Evolutionary conservation across 2,113 vertebrate species (phyloP).

Genomic region (Chauna torquata): DNA sequence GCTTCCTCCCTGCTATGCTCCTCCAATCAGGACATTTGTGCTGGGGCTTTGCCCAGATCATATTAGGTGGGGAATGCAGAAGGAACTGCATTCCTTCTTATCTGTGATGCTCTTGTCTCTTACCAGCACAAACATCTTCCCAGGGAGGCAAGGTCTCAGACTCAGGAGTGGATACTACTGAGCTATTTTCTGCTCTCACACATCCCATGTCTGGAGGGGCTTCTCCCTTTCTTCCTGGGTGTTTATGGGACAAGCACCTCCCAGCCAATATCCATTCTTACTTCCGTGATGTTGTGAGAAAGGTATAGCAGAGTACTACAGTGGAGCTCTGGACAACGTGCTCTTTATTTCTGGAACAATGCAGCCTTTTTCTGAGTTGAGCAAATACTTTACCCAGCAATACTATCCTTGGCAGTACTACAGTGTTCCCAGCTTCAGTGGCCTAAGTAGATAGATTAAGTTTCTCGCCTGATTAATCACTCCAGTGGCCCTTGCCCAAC

Average conservation of each 20-base stretch:
- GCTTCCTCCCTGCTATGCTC: not conserved
- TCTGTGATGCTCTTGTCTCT: not conserved
- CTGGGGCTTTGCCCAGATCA: not conserved
- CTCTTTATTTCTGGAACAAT: slow-evolving; percentile 52
- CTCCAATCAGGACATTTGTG: not conserved
- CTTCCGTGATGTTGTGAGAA: not conserved
- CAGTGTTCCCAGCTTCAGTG: not conserved
- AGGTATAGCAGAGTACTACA: not conserved
- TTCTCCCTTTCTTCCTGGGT: not conserved
- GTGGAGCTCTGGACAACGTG: not conserved
- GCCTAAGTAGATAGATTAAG: not conserved
- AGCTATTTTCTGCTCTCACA: not conserved
- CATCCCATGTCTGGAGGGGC: not conserved
- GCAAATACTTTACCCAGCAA: slow-evolving; percentile 32
- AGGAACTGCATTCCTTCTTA: not conserved
- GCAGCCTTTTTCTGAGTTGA: slow-evolving; percentile 30
- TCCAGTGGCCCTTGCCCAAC: not conserved
- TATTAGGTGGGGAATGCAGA: not conserved
- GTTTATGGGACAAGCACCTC: not conserved
- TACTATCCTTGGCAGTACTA: slow-evolving; percentile 19
- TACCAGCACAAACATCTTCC: not conserved
- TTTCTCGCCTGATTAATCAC: slow-evolving; percentile 45
- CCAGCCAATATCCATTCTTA: not conserved
- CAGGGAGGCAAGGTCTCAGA: not conserved
- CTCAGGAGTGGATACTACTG: not conserved